These are phyloP conservation scores for Nothocercus nigrocapillus DNA, from an alignment of 2,113 vertebrate species.

Conservation along the genomic window DNA sequence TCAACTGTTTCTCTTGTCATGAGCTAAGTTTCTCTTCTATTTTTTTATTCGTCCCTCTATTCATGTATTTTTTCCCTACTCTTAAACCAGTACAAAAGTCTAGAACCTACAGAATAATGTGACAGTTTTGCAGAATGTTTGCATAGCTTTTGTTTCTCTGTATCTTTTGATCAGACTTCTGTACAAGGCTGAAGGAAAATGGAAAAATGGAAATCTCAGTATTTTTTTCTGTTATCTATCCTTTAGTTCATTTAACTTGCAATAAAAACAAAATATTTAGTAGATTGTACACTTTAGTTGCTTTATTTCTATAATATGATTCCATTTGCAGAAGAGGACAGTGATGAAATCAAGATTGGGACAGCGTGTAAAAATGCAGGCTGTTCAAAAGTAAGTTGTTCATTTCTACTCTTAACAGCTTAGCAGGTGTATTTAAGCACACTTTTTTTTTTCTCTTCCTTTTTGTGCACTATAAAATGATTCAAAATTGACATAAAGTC, in stretches of 20 bases:
- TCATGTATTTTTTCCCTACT: neutral
- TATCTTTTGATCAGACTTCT: neutral
- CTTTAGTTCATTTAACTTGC: neutral
- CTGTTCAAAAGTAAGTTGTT: conserved; percentile 87
- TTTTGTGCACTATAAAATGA: neutral
- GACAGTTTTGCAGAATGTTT: neutral
- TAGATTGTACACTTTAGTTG: neutral
- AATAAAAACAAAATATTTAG: neutral
- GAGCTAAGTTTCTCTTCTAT: neutral
- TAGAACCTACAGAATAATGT: neutral
- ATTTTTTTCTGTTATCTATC: neutral
- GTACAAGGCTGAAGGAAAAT: neutral
- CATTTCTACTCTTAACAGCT: neutral
- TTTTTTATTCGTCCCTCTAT: neutral
- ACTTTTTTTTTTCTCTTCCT: accelerated
- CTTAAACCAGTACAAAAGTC: neutral
- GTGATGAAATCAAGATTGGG: conserved; percentile 91
- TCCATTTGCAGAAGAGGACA: conserved; percentile 85
- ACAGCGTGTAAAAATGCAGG: conserved; percentile 93
- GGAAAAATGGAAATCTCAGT: neutral
- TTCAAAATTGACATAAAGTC: neutral
- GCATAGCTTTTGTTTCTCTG: neutral
- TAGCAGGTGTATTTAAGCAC: neutral
- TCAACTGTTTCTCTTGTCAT: neutral
- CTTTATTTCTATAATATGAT: neutral